Evolutionary conservation across 2,113 vertebrate genomes (phyloP).

Genomic region (Oophaga pumilio): DNA sequence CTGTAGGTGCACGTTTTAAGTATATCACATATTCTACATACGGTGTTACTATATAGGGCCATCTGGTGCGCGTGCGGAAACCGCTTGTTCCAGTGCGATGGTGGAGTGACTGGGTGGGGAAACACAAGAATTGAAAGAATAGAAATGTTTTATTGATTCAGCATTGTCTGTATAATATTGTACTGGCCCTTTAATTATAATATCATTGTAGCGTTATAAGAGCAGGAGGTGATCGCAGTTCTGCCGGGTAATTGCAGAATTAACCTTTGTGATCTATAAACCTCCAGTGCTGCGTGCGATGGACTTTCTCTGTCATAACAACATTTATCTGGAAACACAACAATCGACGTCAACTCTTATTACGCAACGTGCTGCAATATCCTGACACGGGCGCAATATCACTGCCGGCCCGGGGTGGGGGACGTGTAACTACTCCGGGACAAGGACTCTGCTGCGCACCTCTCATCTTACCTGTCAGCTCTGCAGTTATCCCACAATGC

Average conservation of each 20-base stretch:
- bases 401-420: neutral
- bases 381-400: neutral
- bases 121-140: too few species aligned
- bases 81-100: too few species aligned
- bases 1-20: too few species aligned
- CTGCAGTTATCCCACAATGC: neutral
- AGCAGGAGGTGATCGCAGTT: neutral
- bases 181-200: too few species aligned
- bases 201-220: neutral
- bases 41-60: too few species aligned
- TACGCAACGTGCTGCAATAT: neutral
- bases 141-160: too few species aligned
- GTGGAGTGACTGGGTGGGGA: too few species aligned
- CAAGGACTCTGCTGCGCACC: neutral
- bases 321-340: neutral
- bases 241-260: neutral
- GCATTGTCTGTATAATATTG: too few species aligned
- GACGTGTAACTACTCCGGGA: neutral
- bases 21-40: too few species aligned
- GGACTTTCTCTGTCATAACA: neutral
- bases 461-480: neutral
- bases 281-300: neutral
- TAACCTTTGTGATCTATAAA: conserved; percentile 3
- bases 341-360: neutral
- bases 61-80: too few species aligned